Evolutionary conservation across 2,797 vertebrate species (phyloP).

Genomic region (Glyptemys insculpta): DNA sequence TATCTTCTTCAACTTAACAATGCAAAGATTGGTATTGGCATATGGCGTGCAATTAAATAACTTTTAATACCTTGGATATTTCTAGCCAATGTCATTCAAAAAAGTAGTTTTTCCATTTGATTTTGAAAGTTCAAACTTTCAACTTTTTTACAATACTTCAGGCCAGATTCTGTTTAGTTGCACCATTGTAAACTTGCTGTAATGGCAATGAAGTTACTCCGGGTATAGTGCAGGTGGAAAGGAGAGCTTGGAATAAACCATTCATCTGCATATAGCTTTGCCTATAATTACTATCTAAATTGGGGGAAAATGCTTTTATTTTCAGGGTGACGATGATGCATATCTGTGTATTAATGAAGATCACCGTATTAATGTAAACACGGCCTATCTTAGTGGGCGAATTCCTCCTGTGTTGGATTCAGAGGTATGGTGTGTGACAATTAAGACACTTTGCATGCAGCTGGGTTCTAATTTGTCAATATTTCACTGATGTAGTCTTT

Average conservation of each 20-base stretch:
- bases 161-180: neutral
- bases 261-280: neutral
- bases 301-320: neutral
- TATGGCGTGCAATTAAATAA: neutral
- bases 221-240: neutral
- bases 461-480: neutral
- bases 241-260: neutral
- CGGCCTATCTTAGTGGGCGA: conserved; percentile 81
- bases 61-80: neutral
- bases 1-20: neutral
- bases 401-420: conserved; percentile 80
- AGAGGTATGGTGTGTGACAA: conserved; percentile 74
- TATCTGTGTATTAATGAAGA: conserved; percentile 86
- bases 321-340: conserved; percentile 88
- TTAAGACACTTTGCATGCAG: neutral
- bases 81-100: neutral
- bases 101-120: no score
- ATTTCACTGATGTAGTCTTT: neutral
- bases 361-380: conserved; percentile 74
- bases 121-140: neutral
- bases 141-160: neutral
- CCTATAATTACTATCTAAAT: neutral
- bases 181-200: neutral
- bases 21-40: neutral
- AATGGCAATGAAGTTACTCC: neutral